These are phyloP conservation scores for Apus apus DNA, from an alignment of 2,113 vertebrate species.

Conservation along the genomic window DNA sequence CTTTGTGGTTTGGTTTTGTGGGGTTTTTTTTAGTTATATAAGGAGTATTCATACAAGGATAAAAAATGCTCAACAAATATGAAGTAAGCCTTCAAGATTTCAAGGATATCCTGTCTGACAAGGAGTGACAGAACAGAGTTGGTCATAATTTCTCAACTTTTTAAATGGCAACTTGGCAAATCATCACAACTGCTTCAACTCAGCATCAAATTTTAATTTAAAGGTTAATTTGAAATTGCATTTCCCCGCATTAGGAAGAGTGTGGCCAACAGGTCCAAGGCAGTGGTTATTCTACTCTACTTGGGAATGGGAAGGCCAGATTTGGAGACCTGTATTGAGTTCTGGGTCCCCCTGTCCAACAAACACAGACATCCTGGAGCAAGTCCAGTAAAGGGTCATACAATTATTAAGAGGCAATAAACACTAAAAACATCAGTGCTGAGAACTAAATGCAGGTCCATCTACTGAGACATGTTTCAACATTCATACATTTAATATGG, in stretches of 20 bases:
- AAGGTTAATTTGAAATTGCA: not conserved
- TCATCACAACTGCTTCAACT: not conserved
- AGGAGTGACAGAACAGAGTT: not conserved
- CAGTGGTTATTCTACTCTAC: not conserved
- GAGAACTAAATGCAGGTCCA: not conserved
- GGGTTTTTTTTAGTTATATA: not conserved
- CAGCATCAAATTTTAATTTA: not conserved
- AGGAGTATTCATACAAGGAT: not conserved
- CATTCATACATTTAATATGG: not conserved
- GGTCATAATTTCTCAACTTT: not conserved
- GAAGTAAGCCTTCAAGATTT: not conserved
- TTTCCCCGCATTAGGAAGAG: not conserved
- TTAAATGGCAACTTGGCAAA: not conserved
- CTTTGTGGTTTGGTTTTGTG: not conserved
- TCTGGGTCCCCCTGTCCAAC: not conserved
- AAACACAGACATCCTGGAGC: fast-evolving
- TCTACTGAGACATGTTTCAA: not conserved
- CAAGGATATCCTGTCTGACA: not conserved
- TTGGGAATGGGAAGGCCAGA: not conserved
- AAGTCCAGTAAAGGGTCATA: not conserved
- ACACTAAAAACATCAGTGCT: not conserved
- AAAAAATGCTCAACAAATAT: not conserved
- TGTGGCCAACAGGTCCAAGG: not conserved
- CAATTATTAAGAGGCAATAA: not conserved
- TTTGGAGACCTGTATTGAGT: not conserved